phyloP scores from a whole-genome alignment of 2,113 vertebrate species.

The Clarias batrachus region DNA sequence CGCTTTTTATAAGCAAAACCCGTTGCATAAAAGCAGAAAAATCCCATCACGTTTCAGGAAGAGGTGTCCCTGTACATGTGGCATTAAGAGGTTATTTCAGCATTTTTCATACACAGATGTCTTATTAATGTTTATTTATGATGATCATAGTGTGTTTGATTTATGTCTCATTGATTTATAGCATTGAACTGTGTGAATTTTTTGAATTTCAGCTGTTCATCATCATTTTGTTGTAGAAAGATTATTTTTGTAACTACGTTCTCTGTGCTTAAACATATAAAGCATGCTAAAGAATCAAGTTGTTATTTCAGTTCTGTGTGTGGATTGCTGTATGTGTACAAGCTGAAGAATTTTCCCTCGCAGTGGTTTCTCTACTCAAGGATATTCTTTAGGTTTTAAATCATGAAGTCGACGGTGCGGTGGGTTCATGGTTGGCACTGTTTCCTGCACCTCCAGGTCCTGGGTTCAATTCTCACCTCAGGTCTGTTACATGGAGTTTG shows the following conservation, averaged over 20 bases:
- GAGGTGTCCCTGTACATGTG: background rate
- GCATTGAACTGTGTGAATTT: background rate
- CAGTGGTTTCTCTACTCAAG: background rate
- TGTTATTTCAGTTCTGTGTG: background rate
- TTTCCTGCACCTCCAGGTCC: no score
- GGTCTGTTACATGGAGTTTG: no score
- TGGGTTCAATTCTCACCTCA: no score
- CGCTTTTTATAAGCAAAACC: background rate
- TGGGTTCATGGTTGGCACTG: no score
- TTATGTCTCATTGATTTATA: background rate
- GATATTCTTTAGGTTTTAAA: background rate
- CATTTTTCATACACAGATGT: background rate
- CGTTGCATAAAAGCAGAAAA: background rate
- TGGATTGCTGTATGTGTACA: no score
- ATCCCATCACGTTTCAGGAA: background rate
- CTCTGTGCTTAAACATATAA: background rate
- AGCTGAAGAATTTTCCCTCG: background rate
- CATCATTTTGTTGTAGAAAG: background rate
- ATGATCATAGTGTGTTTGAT: background rate
- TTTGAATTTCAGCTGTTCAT: background rate
- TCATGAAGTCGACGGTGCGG: no score
- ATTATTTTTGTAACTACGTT: conserved; percentile 14
- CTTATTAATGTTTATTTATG: background rate
- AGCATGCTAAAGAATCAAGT: conserved; percentile 1
- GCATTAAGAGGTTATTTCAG: background rate